Evolutionary conservation across 2,888 invertebrate species (phyloP).

Genomic region (Acrobasis consociella): DNA sequence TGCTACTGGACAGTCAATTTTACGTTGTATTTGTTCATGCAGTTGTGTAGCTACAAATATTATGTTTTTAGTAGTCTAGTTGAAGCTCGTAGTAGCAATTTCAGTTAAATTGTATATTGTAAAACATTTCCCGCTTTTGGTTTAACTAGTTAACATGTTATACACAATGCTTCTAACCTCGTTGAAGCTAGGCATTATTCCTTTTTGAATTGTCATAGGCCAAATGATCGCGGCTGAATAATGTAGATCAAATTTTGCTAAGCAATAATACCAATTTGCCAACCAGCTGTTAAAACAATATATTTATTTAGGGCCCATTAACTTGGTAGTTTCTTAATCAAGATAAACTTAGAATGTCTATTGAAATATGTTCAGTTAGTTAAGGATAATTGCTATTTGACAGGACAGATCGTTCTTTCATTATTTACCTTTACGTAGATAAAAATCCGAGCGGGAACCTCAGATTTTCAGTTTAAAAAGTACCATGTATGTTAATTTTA

Average conservation of each 20-base stretch:
- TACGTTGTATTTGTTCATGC: no score
- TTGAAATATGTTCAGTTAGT: constrained; percentile 8
- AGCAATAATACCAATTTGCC: constrained; percentile 17
- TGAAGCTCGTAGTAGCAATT: no score
- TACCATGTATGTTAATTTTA: no score
- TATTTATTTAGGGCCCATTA: constrained; percentile 14
- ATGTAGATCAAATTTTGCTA: constrained; percentile 27
- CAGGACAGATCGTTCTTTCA: background rate
- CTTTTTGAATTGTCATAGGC: background rate
- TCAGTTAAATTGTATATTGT: no score
- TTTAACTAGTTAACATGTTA: no score
- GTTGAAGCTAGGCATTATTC: background rate
- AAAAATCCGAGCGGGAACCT: no score
- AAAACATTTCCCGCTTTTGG: no score
- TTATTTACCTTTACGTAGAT: no score
- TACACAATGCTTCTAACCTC: background rate
- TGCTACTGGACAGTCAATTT: no score
- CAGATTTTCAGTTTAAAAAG: no score
- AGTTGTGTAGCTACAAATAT: no score
- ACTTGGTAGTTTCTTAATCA: constrained; percentile 10
- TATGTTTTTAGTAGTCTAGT: no score
- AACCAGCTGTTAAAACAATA: background rate
- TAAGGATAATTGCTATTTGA: constrained; percentile 13
- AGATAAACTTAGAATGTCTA: constrained; percentile 18
- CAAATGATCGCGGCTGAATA: background rate